phyloP scores from a whole-genome alignment of 1,140 invertebrate species.

The Scaptomyza hsui region DNA sequence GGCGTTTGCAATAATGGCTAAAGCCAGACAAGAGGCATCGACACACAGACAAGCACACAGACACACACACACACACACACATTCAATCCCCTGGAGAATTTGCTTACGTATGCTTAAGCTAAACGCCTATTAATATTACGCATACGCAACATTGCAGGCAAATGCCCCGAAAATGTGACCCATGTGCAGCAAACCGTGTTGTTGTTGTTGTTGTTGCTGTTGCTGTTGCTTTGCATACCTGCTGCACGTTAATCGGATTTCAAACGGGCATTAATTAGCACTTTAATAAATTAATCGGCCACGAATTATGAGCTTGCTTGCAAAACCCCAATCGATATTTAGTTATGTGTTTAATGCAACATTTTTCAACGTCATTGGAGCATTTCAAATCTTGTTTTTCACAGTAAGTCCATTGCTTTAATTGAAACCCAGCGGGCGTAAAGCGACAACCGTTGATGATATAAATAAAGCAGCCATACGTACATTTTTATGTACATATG shows the following conservation, averaged over 20 bases:
- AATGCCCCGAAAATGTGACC: conserved; percentile 64
- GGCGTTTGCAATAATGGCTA: conserved; percentile 62
- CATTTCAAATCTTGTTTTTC: conserved; percentile 27
- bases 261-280: conserved; percentile 61
- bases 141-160: conserved; percentile 57
- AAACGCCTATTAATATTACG: conserved; percentile 73
- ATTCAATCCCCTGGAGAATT: conserved; percentile 37
- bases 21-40: conserved; percentile 33
- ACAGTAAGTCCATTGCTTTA: conserved; percentile 41
- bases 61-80: too few species aligned
- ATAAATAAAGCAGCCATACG: conserved; percentile 38
- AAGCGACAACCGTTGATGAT: conserved; percentile 33
- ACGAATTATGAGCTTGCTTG: conserved; percentile 57
- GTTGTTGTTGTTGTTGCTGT: too few species aligned
- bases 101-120: conserved; percentile 51
- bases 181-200: conserved; percentile 15
- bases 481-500: conserved; percentile 16
- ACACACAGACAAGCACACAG: conserved; percentile 2
- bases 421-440: conserved; percentile 38
- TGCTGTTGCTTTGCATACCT: conserved; percentile 21
- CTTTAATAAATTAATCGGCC: conserved; percentile 73
- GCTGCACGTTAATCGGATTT: conserved; percentile 47
- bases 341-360: not conserved
- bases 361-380: conserved; percentile 13
- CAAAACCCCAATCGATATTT: conserved; percentile 46